A percentile compares a stretch with the other conserved stretches of the same genome.
These are phyloP conservation scores for Ophioninae sp. DNA, from an alignment of 2,888 invertebrate species.

Conservation along the genomic window DNA sequence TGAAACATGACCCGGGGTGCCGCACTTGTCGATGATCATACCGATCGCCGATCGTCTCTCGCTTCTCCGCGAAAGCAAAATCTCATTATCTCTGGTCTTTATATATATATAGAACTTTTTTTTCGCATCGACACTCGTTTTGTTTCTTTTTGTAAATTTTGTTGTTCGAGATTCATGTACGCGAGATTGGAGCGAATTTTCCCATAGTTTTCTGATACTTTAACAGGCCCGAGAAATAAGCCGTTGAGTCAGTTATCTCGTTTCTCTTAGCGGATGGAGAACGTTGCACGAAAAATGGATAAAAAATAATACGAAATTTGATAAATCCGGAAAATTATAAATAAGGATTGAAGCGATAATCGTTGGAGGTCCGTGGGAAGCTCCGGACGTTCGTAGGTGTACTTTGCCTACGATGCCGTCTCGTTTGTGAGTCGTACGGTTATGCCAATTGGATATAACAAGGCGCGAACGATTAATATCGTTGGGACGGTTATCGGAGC, in stretches of 20 bases:
- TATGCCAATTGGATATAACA: slow-evolving; percentile 34
- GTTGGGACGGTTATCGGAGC: slow-evolving; percentile 19
- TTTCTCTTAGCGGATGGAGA: too few relatives aligned
- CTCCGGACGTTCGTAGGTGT: too few relatives aligned
- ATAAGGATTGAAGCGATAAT: too few relatives aligned
- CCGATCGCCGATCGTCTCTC: slow-evolving; percentile 49
- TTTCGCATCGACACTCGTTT: background rate
- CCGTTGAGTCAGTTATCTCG: too few relatives aligned
- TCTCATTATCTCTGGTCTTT: slow-evolving; percentile 56
- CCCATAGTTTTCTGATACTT: slow-evolving; percentile 29
- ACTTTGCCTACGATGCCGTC: background rate
- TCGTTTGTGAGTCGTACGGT: background rate
- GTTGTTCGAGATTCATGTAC: background rate
- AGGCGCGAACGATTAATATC: slow-evolving; percentile 46
- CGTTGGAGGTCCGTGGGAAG: too few relatives aligned
- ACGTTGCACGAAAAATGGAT: background rate
- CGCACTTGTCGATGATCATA: slow-evolving; percentile 57
- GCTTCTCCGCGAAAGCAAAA: slow-evolving; percentile 50
- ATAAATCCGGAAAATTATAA: too few relatives aligned
- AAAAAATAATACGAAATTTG: background rate
- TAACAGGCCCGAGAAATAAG: background rate
- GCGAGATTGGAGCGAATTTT: slow-evolving; percentile 28
- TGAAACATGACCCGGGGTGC: slow-evolving; percentile 64
- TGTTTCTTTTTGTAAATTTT: too few relatives aligned
- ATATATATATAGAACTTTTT: background rate